phyloP scores from a whole-genome alignment of 2,888 invertebrate species.

The Corbicula japonica region DNA sequence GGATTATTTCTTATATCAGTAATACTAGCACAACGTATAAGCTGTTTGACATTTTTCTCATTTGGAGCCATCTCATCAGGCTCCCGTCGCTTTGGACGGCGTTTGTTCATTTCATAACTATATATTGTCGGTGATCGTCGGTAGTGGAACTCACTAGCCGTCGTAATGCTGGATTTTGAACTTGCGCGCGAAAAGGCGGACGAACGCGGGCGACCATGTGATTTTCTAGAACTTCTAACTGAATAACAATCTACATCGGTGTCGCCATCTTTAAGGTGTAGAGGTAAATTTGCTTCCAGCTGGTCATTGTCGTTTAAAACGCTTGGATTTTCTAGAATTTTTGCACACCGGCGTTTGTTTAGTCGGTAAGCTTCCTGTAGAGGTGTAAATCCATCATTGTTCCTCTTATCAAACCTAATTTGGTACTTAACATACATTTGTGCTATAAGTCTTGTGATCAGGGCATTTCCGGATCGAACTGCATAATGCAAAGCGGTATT shows the following conservation, averaged over 20 bases:
- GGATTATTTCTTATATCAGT: slow-evolving; percentile 81
- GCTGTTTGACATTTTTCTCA: slow-evolving; percentile 69
- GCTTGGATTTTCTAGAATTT: slow-evolving; percentile 60
- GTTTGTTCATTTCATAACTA: slow-evolving; percentile 41
- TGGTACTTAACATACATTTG: slow-evolving; percentile 70
- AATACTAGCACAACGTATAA: slow-evolving; percentile 75
- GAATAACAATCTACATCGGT: slow-evolving; percentile 43
- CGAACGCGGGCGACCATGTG: slow-evolving; percentile 53
- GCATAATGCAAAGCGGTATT: slow-evolving; percentile 85
- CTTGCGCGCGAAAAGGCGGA: slow-evolving; percentile 58
- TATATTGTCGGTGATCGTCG: slow-evolving; percentile 57
- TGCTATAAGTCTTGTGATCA: slow-evolving; percentile 73
- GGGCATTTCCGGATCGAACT: slow-evolving; percentile 76
- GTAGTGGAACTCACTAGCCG: slow-evolving; percentile 50
- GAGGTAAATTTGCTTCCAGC: slow-evolving; percentile 61
- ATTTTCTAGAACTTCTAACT: slow-evolving; percentile 46
- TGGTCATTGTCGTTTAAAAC: slow-evolving; percentile 31
- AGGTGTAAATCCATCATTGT: slow-evolving; percentile 70
- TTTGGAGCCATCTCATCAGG: slow-evolving; percentile 63
- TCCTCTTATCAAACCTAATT: slow-evolving; percentile 62
- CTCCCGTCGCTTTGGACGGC: slow-evolving; percentile 39
- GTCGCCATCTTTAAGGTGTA: slow-evolving; percentile 59
- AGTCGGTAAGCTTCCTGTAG: slow-evolving; percentile 68
- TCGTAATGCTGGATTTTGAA: slow-evolving; percentile 55
- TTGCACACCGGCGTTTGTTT: slow-evolving; percentile 62